Evolutionary conservation across 2,888 invertebrate genomes (phyloP), one percentile per base, ranked within the genome.

Genomic region (Amblyjoppa fuscipennis): DNA sequence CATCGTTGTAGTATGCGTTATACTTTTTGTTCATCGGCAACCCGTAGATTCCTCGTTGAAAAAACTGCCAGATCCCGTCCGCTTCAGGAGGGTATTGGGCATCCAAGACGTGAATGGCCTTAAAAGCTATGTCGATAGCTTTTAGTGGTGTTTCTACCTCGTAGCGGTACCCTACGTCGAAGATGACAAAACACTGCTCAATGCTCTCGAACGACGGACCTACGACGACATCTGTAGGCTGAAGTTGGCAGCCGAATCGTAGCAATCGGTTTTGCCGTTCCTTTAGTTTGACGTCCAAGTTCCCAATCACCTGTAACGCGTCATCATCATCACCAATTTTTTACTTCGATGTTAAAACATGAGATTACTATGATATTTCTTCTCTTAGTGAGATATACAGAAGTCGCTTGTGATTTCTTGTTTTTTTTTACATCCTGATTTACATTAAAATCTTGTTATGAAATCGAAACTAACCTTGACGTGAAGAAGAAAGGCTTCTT

Each of bases 241-340:
- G 75, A n/a, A 76, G 51, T 66, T 76, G 75, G 34, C 75, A 76
- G 16, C 66, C 64, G 25, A 76, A 76, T 76, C 75, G 75, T 9
- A 51, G 2, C 9, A 76, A 38, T 3, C 75, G 61, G 13, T n/a
- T 20, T 34, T 66, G 75, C n/a, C 75, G 75, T 66, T 76, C 64
- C n/a, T 68, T 51, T n/a, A 76, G 76, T 51, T 76, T 76, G 13
- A 68, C 66, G 38, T 76, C 76, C 28, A 66, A 76, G 51, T 76
- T 53, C 68, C 76, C 76, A n/a, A 76, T 66, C 28, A 68, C 68
- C 76, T 68, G 76, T 68, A 53, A 53, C 0, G 34, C 5, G 6
- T 34, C 34, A 34, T 34, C 34, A 56, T n/a, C 6, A 53, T 20
- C n/a, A n/a, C 3, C 49, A 49, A 13, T 49, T 1, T 1, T 4